A percentile compares a stretch with the other conserved stretches of the same genome.
Conservation (phyloP, 2,888 invertebrate genomes). For the Apoda limacodes region DNA sequence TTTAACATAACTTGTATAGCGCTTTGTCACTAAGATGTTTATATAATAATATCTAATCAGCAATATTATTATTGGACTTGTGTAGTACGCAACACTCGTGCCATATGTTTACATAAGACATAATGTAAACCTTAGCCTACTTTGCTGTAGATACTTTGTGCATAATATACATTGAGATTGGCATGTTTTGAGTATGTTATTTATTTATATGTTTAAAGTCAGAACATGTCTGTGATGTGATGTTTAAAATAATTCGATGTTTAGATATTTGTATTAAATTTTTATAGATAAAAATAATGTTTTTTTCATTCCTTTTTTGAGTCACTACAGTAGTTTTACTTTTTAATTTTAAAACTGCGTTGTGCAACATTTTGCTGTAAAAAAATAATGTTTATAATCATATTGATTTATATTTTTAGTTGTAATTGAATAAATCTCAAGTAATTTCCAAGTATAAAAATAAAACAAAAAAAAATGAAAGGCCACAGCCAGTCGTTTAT, state of each 20-base stretch:
- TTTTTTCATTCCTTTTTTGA: background rate
- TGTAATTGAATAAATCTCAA: too few relatives aligned
- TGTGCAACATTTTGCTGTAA: background rate
- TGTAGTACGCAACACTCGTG: too few relatives aligned
- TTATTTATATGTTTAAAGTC: slow-evolving; percentile 32
- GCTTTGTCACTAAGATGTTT: too few relatives aligned
- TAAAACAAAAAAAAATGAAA: too few relatives aligned
- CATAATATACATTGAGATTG: slow-evolving; percentile 21
- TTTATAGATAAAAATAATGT: background rate
- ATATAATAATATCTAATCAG: too few relatives aligned
- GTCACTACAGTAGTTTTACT: background rate
- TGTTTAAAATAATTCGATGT: slow-evolving; percentile 30
- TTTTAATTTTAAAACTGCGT: background rate
- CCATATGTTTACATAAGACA: background rate
- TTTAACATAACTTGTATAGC: too few relatives aligned
- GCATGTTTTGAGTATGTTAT: slow-evolving; percentile 27
- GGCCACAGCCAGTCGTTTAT: too few relatives aligned
- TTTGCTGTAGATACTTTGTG: slow-evolving; percentile 11
- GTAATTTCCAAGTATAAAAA: too few relatives aligned
- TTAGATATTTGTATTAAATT: slow-evolving; percentile 6
- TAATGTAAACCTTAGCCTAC: background rate
- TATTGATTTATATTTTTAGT: too few relatives aligned
- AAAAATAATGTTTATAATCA: too few relatives aligned
- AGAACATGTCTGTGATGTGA: slow-evolving; percentile 51
- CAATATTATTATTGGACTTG: too few relatives aligned